A percentile compares a stretch with the other conserved stretches of the same genome.
These are phyloP conservation scores for Phymorhynchus buccinoides DNA, from an alignment of 1,140 invertebrate genomes.

Conservation along the genomic window DNA sequence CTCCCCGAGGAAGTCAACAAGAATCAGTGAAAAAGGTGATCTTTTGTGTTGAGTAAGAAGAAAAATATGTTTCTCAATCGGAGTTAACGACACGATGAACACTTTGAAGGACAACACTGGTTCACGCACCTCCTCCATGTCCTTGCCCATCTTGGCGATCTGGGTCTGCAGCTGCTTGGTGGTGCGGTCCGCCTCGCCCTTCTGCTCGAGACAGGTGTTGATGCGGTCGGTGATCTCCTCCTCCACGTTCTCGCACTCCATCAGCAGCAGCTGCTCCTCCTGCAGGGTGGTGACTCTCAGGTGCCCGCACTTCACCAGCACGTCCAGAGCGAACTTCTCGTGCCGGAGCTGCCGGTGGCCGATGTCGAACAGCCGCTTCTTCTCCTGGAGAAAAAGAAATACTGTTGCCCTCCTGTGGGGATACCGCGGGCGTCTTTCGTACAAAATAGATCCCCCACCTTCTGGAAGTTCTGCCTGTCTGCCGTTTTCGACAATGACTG, in stretches of 20 bases:
- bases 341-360: conserved; percentile 22
- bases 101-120: too few relatives aligned
- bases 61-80: too few relatives aligned
- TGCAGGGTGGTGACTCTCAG: conserved; percentile 7
- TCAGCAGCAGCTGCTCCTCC: conserved; percentile 21
- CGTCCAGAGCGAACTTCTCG: conserved; percentile 26
- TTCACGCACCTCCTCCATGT: conserved; percentile 19
- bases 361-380: conserved; percentile 13
- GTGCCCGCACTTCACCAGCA: background rate
- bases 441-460: too few relatives aligned
- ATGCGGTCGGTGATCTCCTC: background rate
- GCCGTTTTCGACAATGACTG: too few relatives aligned
- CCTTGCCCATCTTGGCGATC: background rate
- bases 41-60: too few relatives aligned
- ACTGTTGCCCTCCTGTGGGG: background rate
- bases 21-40: too few relatives aligned
- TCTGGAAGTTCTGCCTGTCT: too few relatives aligned
- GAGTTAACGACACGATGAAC: too few relatives aligned
- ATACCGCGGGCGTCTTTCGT: background rate
- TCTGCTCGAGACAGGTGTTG: background rate
- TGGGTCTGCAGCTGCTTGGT: background rate
- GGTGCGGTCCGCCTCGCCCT: background rate
- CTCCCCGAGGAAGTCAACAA: too few relatives aligned
- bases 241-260: conserved; percentile 31
- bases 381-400: too few relatives aligned